phyloP scores from a whole-genome alignment of 2,888 invertebrate genomes.

The Synergus japonicus region DNA sequence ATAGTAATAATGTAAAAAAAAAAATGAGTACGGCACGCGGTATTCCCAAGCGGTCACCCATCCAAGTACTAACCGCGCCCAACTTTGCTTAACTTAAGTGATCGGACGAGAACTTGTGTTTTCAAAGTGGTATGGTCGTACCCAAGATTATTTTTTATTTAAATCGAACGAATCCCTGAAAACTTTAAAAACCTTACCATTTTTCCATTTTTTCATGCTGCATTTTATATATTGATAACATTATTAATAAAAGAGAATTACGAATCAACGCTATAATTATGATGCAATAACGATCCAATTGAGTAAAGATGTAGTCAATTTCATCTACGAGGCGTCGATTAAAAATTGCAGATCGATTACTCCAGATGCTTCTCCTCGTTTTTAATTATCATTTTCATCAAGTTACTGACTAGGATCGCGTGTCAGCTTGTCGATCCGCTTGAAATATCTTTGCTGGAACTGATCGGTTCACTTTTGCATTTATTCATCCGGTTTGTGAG shows the following conservation, averaged over 20 bases:
- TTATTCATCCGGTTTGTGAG: slow-evolving; percentile 20
- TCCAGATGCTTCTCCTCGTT: slow-evolving; percentile 7
- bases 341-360: slow-evolving; percentile 12
- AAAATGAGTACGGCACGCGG: too few species aligned
- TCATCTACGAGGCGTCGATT: background rate
- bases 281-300: background rate
- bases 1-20: too few species aligned
- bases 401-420: slow-evolving; percentile 12
- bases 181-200: too few species aligned
- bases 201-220: too few species aligned
- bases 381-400: slow-evolving; percentile 24
- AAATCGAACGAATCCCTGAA: too few species aligned
- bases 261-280: background rate
- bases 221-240: background rate
- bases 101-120: too few species aligned
- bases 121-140: too few species aligned
- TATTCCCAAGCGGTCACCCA: too few species aligned
- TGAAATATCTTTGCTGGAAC: slow-evolving; percentile 25
- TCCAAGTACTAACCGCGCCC: too few species aligned
- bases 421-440: slow-evolving; percentile 21
- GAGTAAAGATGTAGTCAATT: background rate
- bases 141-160: too few species aligned
- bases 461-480: slow-evolving; percentile 26
- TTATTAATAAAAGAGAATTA: too few species aligned
- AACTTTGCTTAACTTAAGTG: too few species aligned